Conservation (phyloP, 2,113 vertebrate species). For the Glaucidium brasilianum region DNA sequence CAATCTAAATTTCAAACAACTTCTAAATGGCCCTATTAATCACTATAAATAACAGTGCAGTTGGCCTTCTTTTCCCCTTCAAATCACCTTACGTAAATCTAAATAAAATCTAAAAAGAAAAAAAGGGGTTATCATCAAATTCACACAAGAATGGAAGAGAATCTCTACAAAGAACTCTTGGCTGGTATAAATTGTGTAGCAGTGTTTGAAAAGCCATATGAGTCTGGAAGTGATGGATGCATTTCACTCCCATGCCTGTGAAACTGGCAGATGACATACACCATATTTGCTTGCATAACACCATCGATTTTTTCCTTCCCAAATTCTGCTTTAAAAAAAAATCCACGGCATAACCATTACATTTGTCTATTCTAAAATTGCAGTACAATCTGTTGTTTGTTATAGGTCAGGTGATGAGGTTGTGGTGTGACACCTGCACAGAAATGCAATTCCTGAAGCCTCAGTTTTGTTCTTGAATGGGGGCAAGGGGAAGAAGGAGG, state of each 20-base stretch:
- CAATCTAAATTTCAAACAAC: conserved; percentile 75
- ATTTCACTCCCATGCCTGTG: conserved; percentile 27
- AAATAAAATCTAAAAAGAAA: conserved; percentile 56
- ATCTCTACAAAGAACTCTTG: conserved; percentile 1
- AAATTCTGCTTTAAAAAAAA: conserved; percentile 17
- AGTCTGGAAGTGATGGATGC: not conserved
- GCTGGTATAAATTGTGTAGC: not conserved
- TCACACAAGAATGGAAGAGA: conserved; percentile 2
- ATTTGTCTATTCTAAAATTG: conserved; percentile 1
- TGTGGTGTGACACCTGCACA: not conserved
- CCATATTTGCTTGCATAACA: conserved; percentile 63
- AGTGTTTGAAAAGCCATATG: not conserved
- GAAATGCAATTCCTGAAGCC: not conserved
- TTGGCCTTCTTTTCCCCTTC: conserved; percentile 66
- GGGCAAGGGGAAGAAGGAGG: not conserved
- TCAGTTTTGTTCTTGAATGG: not conserved
- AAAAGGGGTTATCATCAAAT: conserved; percentile 24
- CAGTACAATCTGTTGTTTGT: conserved; percentile 30
- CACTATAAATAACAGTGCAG: conserved; percentile 69
- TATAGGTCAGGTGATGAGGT: conserved; percentile 14
- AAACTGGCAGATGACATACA: conserved; percentile 47
- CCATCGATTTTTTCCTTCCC: not conserved
- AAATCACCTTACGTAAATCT: conserved; percentile 62
- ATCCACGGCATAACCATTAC: not conserved
- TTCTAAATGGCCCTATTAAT: conserved; percentile 80